Base-by-base conservation (phyloP, 1,140 invertebrate genomes). In the Antheraea pernyi region DNA sequence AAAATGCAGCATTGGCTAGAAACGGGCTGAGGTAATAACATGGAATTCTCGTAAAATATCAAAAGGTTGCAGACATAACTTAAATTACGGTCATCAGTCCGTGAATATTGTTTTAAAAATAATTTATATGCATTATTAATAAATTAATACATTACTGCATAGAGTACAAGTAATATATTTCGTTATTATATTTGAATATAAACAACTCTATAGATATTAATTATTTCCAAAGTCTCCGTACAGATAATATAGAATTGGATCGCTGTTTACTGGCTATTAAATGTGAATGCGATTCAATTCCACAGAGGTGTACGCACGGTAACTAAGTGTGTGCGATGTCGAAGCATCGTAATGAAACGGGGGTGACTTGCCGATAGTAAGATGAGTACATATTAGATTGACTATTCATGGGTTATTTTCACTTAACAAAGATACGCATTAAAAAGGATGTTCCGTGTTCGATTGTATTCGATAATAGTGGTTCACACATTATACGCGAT, bases 271-370 rank as follows among this genome's bases (percentile, higher is more conserved):
- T 82, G 80, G 81, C 86, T 88, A 88, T 87, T 88, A 87, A 84
- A 88, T 73, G 81, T 85, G 85, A 88, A 87, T 88, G 86, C 80
- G 79, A 88, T 89, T 85, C 84, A 86, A 89, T 87, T 85, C 82
- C 82, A 79, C 72, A 76, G 74, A 77, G 78, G 78, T 81, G 84
- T 85, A 73, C 76, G 37, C 36, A 36, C 72, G 75, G 78, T 82
- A 85, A 82, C 78, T 78, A 82, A 83, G 77, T 76, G 46, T 53
- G 46, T 53, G 46, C 46, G 68, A 80, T 74, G 80, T 77, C 73
- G 72, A 75, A 36, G 68, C 59, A 63, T 74, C 78, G 73, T 85
- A 87, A 86, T 86, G 85, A 85, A 86, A 73, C 75, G 79, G 80
- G 84, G 69, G 69, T 70, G 69, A 70, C 69, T 70, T 66, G 64